A percentile compares a stretch with the other conserved stretches of the same genome.
phyloP scores from a whole-genome alignment of 2,113 vertebrate species.

The Dissostichus mawsoni region DNA sequence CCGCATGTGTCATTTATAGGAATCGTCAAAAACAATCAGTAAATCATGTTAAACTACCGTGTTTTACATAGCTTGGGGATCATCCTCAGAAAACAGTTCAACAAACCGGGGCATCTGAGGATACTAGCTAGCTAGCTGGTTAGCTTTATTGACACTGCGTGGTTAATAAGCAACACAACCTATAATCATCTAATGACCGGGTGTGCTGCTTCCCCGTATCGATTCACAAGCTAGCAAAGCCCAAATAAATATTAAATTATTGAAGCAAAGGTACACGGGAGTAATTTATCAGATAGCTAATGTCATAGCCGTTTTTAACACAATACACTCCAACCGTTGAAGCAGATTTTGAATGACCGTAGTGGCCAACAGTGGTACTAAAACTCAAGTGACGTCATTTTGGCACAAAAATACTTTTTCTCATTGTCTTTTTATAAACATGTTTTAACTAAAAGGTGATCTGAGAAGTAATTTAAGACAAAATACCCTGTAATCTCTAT shows the following conservation, averaged over 20 bases:
- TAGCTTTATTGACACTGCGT: slow-evolving; percentile 42
- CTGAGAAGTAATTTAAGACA: no score
- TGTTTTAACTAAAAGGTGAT: no score
- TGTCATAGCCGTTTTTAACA: slow-evolving; percentile 57
- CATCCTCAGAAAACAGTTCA: slow-evolving; percentile 2
- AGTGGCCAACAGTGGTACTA: no score
- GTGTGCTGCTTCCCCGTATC: fast-evolving
- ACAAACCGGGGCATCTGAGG: slow-evolving; percentile 46
- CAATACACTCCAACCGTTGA: not conserved
- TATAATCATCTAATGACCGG: not conserved
- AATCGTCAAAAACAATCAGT: not conserved
- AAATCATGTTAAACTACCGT: not conserved
- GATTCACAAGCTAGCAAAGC: not conserved
- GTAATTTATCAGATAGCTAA: slow-evolving; percentile 25
- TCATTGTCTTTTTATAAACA: no score
- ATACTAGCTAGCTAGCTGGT: slow-evolving; percentile 47
- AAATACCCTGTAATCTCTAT: no score
- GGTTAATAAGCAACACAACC: not conserved
- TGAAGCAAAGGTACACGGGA: not conserved
- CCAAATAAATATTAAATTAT: not conserved
- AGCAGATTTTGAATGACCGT: no score
- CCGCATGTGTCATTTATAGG: no score
- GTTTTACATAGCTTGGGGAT: not conserved
- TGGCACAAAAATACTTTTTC: no score
- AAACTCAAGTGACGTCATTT: no score